phyloP scores from a whole-genome alignment of 1,140 invertebrate genomes.

The Protaetia brevitarsis region DNA sequence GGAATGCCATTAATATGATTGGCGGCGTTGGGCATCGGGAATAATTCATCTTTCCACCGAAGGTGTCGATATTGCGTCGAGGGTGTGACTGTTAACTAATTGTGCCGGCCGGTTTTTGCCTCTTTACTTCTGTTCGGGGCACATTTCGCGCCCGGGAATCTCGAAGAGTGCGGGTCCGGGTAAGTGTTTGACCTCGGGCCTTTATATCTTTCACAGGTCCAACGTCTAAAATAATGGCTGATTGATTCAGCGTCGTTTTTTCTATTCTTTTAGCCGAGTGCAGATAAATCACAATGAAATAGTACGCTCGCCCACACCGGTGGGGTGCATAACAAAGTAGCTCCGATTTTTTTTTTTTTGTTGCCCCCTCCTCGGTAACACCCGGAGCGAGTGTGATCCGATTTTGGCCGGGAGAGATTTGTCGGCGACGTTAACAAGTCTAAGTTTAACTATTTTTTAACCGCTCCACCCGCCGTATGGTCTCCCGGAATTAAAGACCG shows the following conservation, averaged over 20 bases:
- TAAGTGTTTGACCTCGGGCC: slow-evolving; percentile 41
- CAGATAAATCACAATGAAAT: slow-evolving; percentile 51
- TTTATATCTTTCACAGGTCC: slow-evolving; percentile 47
- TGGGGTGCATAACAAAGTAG: slow-evolving; percentile 50
- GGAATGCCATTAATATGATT: neutral
- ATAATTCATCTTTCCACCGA: neutral
- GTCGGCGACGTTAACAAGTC: slow-evolving; percentile 17
- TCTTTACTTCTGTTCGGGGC: neutral
- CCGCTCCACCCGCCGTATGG: no score
- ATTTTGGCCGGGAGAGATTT: slow-evolving; percentile 42
- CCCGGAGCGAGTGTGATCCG: slow-evolving; percentile 32
- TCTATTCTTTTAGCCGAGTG: slow-evolving; percentile 49
- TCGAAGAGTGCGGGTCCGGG: slow-evolving; percentile 38
- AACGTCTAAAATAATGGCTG: slow-evolving; percentile 46
- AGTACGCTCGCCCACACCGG: slow-evolving; percentile 40
- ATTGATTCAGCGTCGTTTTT: slow-evolving; percentile 50
- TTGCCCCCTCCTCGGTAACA: neutral
- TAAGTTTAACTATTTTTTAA: slow-evolving; percentile 19
- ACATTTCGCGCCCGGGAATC: neutral
- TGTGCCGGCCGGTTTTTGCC: neutral
- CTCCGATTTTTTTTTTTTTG: slow-evolving; percentile 37
- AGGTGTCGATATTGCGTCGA: neutral
- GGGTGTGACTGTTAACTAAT: slow-evolving; percentile 4
- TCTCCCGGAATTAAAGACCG: no score
- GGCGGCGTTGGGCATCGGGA: neutral